Evolutionary conservation across 2,888 invertebrate species (phyloP).

Genomic region (Diadromus collaris): DNA sequence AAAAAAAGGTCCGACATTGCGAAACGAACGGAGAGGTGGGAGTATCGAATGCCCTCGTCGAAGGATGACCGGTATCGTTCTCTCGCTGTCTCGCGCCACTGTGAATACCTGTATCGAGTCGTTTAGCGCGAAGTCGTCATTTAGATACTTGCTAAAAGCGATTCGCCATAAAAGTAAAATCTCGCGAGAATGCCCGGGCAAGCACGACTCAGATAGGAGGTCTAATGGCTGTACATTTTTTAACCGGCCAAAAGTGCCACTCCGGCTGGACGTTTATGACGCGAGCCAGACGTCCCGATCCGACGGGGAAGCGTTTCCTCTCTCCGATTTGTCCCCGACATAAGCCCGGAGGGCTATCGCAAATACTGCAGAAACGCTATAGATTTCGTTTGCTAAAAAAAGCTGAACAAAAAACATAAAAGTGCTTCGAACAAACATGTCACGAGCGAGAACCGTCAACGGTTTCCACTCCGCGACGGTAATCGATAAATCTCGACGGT

Average conservation of each 20-base stretch:
- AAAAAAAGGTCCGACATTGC: background rate
- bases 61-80: constrained; percentile 35
- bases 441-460: constrained; percentile 2
- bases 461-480: background rate
- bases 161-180: constrained; percentile 77
- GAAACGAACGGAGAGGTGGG: constrained; percentile 6
- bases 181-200: constrained; percentile 51
- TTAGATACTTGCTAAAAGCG: constrained; percentile 78
- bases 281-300: constrained; percentile 46
- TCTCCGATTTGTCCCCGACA: constrained; percentile 33
- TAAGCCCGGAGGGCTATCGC: constrained; percentile 13
- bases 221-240: constrained; percentile 69
- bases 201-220: constrained; percentile 66
- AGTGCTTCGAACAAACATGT: background rate
- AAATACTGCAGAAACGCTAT: constrained; percentile 1
- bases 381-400: constrained; percentile 1
- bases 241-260: constrained; percentile 53
- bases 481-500: background rate
- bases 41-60: constrained; percentile 22
- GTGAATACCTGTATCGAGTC: constrained; percentile 43
- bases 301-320: constrained; percentile 32
- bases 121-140: constrained; percentile 73
- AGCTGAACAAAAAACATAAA: background rate
- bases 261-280: constrained; percentile 51
- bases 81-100: background rate